Evolutionary conservation across 1,140 invertebrate species (phyloP).

Genomic region (Calliphora vicina): DNA sequence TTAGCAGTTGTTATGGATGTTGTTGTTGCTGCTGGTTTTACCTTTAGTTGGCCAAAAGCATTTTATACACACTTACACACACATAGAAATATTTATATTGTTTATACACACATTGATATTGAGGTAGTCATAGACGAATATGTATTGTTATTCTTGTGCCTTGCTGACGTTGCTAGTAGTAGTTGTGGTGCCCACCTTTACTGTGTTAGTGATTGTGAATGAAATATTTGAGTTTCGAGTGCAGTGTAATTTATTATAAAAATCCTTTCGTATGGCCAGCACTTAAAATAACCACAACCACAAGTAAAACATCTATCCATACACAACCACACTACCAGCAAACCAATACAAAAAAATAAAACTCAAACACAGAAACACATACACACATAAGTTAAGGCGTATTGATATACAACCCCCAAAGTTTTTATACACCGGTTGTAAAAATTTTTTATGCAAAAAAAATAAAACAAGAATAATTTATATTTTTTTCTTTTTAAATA

Average conservation of each 20-base stretch:
- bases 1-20: background rate
- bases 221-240: slow-evolving; percentile 39
- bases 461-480: background rate
- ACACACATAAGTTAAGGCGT: background rate
- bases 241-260: slow-evolving; percentile 39
- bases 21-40: background rate
- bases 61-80: background rate
- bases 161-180: background rate
- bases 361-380: background rate
- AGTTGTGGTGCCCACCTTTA: background rate
- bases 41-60: background rate
- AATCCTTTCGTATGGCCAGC: slow-evolving; percentile 27
- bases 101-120: no score
- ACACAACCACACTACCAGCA: background rate
- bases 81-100: no score
- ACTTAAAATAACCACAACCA: slow-evolving; percentile 33
- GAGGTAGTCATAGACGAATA: background rate
- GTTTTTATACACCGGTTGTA: background rate
- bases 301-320: slow-evolving; percentile 1
- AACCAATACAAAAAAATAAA: background rate
- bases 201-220: slow-evolving; percentile 34
- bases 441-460: background rate
- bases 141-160: background rate
- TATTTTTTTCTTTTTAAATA: no score
- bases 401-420: background rate